Base-by-base conservation (phyloP, 2,888 invertebrate species). In the Ennomos quercinarius region DNA sequence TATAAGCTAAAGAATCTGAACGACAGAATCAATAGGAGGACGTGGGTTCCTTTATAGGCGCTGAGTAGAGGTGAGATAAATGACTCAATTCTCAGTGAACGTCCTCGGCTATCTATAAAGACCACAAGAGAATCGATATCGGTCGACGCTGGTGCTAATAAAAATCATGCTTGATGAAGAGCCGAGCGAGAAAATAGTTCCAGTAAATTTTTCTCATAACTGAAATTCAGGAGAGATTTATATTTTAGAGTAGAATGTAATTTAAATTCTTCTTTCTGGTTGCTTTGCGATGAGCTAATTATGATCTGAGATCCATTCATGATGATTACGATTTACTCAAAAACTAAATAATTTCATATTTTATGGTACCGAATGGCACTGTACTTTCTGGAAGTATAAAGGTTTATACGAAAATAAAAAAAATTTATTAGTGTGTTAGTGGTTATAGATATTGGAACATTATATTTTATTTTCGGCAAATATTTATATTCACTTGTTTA, bases 401-500 rank as follows among this genome's bases (percentile, higher is more conserved):
- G n/a, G n/a, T n/a, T n/a, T n/a, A n/a, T n/a, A n/a, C n/a, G n/a
- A n/a, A n/a, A n/a, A n/a, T n/a, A n/a, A n/a, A n/a, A n/a, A n/a
- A n/a, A n/a, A n/a, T n/a, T n/a, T n/a, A n/a, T n/a, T n/a, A n/a
- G n/a, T n/a, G n/a, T n/a, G n/a, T n/a, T n/a, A n/a, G n/a, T n/a
- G n/a, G n/a, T n/a, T n/a, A n/a, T n/a, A n/a, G n/a, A n/a, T n/a
- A n/a, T n/a, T n/a, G n/a, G n/a, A n/a, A n/a, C n/a, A n/a, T n/a
- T n/a, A n/a, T n/a, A n/a, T n/a, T n/a, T n/a, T n/a, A n/a, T n/a
- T n/a, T 89, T 95, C 90, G 93, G 93, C 94, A 95, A 95, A 93
- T 77, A 68, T 86, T 80, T 81, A 92, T 94, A 84, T 94, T 93
- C 93, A 94, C 93, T 93, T 95, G 95, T 95, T 95, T 95, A 96